Evolutionary conservation across 1,140 invertebrate species (phyloP).

Genomic region (Luehdorfia chinensis): DNA sequence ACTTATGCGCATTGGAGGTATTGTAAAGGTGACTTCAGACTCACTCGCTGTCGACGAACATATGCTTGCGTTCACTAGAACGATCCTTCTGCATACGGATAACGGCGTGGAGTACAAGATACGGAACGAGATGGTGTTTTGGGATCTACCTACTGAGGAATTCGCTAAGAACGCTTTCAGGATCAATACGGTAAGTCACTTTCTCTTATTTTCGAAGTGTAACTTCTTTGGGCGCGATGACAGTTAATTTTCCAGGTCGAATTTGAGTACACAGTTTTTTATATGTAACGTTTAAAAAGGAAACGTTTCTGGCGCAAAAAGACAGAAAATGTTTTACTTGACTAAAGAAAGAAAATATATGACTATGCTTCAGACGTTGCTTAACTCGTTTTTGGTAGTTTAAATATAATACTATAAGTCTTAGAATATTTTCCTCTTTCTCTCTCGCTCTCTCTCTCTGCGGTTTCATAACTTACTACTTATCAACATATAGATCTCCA

Average conservation of each 20-base stretch:
- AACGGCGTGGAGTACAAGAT: slow-evolving; percentile 52
- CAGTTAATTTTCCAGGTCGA: background rate
- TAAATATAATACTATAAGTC: no score
- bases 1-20: slow-evolving; percentile 44
- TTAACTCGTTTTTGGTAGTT: no score
- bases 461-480: no score
- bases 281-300: no score
- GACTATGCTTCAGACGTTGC: no score
- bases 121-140: slow-evolving; percentile 55
- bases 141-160: slow-evolving; percentile 41
- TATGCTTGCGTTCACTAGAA: slow-evolving; percentile 49
- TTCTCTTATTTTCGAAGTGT: no score
- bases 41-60: slow-evolving; percentile 55
- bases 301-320: slow-evolving; percentile 23
- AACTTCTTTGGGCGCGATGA: no score
- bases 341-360: no score
- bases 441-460: no score
- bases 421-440: no score
- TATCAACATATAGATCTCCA: no score
- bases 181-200: slow-evolving; percentile 47
- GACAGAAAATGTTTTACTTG: no score
- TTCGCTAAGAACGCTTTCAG: slow-evolving; percentile 40
- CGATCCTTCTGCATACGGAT: slow-evolving; percentile 35
- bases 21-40: slow-evolving; percentile 47
- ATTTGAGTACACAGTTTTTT: slow-evolving; percentile 14